Conservation (phyloP, 2,797 vertebrate genomes). For the Labroides dimidiatus region DNA sequence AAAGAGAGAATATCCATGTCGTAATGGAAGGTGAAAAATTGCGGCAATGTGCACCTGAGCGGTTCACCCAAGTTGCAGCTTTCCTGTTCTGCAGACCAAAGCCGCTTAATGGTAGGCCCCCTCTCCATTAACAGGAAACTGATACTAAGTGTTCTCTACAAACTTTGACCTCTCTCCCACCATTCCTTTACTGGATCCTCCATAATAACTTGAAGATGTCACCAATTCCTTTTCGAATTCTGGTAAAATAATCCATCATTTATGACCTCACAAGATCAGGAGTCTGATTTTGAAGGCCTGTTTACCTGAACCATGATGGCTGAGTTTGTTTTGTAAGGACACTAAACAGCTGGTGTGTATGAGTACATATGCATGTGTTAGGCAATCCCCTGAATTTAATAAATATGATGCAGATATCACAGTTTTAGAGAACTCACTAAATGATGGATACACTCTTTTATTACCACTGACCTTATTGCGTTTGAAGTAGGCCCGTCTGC, state of each 20-base stretch:
- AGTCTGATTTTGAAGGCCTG: constrained; percentile 49
- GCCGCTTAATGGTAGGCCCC: constrained; percentile 63
- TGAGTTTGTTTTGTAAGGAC: constrained; percentile 7
- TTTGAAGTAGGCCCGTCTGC: constrained; percentile 98
- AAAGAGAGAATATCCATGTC: constrained; percentile 54
- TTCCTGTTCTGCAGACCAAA: constrained; percentile 65
- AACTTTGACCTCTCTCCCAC: constrained; percentile 70
- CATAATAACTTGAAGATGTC: constrained; percentile 49
- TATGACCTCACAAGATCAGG: constrained; percentile 51
- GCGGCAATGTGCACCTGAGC: constrained; percentile 57
- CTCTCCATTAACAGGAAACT: constrained; percentile 76
- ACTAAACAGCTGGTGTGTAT: constrained; percentile 16
- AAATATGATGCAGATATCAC: background rate
- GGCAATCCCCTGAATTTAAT: background rate
- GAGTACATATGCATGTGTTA: constrained; percentile 9
- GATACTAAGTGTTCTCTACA: constrained; percentile 73
- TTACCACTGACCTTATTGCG: constrained; percentile 93
- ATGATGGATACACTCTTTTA: background rate
- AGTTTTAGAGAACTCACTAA: constrained; percentile 2
- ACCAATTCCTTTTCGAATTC: constrained; percentile 47
- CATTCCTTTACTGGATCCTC: constrained; percentile 45
- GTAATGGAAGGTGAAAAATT: constrained; percentile 71
- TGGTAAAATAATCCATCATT: constrained; percentile 54
- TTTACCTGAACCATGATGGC: constrained; percentile 55
- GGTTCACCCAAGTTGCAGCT: constrained; percentile 36